Evolutionary conservation across 2,113 vertebrate species (phyloP), one percentile per base, ranked within the genome.

Genomic region (Sialia sialis): DNA sequence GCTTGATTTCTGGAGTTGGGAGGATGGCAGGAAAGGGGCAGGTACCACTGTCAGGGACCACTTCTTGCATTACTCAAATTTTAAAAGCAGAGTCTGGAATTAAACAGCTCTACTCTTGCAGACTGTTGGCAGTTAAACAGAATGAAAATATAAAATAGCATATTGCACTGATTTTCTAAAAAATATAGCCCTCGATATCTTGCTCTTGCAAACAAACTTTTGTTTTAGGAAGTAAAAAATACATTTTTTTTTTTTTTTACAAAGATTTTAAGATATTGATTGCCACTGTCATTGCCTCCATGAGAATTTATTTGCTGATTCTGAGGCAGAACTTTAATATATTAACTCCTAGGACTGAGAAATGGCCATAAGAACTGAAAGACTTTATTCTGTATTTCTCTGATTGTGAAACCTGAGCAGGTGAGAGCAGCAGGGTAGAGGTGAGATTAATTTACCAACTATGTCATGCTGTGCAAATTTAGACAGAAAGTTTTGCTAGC

Each of bases 391-490:
- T 41, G 15, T 36, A 17, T 87, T 90, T 93, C 56, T 68, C 23
- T 84, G 46, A 38, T 41, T 15, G 16, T 26, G 20, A 84, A 15
- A 59, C 14, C 15, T 46, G 21, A 59, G 21, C 36, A 85, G 11
- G 26, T 64, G 44, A 87, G 32, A 90, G 43, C 20, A 52, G 30
- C 32, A n/a, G 16, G n/a, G 8, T 14, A 49, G 27, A 56, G 16
- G 15, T 49, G 38, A 94, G n/a, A 81, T 46, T 41, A 67, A 32
- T 81, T 84, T 82, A 22, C 9, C 10, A 49, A 2, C 25, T 44
- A 4, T 52, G 43, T 5, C 44, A 39, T 3, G 3, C 6, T 36
- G 11, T 1, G 3, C 13, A 30, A 3, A 19, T 30, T 29, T 27
- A 66, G 49, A 58, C 9, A 11, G 10, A 58, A 55, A 56, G 7